phyloP scores from a whole-genome alignment of 2,113 vertebrate genomes.

The Syngnathoides biaculeatus region DNA sequence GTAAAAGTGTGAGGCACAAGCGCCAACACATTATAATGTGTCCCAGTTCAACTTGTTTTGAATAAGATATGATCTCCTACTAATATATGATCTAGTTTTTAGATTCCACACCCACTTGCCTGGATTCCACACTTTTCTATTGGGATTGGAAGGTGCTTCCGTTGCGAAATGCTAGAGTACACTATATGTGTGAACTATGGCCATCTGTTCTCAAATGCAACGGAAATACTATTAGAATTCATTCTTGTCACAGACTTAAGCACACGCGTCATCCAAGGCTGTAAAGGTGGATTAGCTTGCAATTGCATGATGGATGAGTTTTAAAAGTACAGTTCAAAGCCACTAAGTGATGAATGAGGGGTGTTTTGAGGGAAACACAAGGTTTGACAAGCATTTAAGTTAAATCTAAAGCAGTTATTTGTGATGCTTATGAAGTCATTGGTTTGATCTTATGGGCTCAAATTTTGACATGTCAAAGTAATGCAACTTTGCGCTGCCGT shows the following conservation, averaged over 20 bases:
- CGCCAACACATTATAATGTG: no score
- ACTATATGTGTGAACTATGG: neutral
- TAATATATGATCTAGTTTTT: neutral
- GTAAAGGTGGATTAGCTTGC: neutral
- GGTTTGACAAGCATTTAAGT: slow-evolving; percentile 29
- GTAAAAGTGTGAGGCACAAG: no score
- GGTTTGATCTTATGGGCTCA: neutral
- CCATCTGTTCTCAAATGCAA: neutral
- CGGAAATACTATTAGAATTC: slow-evolving; percentile 1
- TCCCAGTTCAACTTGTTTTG: no score
- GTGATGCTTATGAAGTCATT: slow-evolving; percentile 33
- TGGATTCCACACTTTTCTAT: neutral
- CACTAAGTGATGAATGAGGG: neutral
- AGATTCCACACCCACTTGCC: neutral
- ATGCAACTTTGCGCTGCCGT: neutral
- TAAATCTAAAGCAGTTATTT: slow-evolving; percentile 23
- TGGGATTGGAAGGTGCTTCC: neutral
- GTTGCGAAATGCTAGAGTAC: neutral
- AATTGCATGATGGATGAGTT: slow-evolving; percentile 6
- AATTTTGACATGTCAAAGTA: neutral
- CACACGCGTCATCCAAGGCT: neutral
- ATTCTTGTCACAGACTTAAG: neutral
- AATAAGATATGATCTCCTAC: no score
- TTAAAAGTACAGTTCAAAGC: slow-evolving; percentile 2
- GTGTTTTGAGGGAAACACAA: neutral